Evolutionary conservation across 35 echinoderm and acorn worm species (phyloP), one percentile per base, ranked within the genome.

Genomic region (Chiridota heheva): DNA sequence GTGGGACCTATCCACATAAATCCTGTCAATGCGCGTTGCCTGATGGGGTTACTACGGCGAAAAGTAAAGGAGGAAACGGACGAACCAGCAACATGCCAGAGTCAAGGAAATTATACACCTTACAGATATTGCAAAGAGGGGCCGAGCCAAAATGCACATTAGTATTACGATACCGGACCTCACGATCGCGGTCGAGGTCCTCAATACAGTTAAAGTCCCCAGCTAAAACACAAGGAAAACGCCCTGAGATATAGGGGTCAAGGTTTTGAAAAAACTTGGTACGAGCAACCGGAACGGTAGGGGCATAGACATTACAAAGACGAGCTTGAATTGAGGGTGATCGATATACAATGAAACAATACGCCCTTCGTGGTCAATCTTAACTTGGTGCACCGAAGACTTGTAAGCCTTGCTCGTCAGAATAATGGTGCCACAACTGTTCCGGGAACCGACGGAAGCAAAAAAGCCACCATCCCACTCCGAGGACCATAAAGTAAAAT

Each of bases 131-230:
- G 1, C 10, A 1, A 17, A 82, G 36, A 25, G 67, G 62, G 27
- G 26, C 15, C 26, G 32, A 38, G 5, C 80, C 80, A 13, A n/a
- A n/a, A n/a, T n/a, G n/a, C n/a, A 33, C 41, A 45, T 0, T 30
- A 27, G 29, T 48, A 51, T 32, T 49, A 27, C 18, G 39, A 1
- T 17, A 32, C 2, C 62, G 65, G 20, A 39, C 38, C 2, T 31
- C 45, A 43, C 80, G 32, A 31, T 39, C 26, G 27, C 64, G 67
- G 38, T 82, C 80, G 15, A 69, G 16, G 36, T 2, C 1, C 13
- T 67, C 42, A 24, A 49, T 37, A 41, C 61, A 82, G 36, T 82
- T 82, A 56, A 82, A 82, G 44, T 82, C 80, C 0, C 80, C 80
- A 4, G 41, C 80, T 28, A 82, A 40, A 7, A 82, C 36, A 13